Evolutionary conservation across 2,888 invertebrate species (phyloP).

Genomic region (Dicranocentrus wangi): DNA sequence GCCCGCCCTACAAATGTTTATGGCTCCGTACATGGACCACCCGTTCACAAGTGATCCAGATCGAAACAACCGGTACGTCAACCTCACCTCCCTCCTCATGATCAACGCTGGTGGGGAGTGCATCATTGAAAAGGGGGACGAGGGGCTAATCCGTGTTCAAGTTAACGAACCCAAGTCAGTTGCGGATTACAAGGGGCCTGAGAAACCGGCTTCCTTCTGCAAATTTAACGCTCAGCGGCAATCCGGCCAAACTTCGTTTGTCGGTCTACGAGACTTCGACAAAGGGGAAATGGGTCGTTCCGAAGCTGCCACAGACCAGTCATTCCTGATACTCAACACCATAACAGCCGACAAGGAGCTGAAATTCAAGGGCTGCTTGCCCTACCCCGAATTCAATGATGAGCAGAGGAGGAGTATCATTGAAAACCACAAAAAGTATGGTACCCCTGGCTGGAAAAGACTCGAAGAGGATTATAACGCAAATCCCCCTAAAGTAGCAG

Average conservation of each 20-base stretch:
- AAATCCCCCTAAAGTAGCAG: neutral
- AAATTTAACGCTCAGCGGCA: neutral
- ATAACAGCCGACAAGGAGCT: neutral
- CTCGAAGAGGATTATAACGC: neutral
- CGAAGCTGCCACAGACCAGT: no score
- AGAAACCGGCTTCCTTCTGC: neutral
- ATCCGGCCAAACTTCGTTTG: slow-evolving; percentile 3
- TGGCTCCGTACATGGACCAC: neutral
- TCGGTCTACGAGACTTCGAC: no score
- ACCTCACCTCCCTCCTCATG: slow-evolving; percentile 20
- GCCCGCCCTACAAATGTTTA: slow-evolving; percentile 15
- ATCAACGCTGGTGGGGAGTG: neutral
- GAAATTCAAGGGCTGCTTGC: slow-evolving; percentile 13
- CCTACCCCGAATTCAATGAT: neutral
- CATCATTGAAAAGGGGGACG: slow-evolving; percentile 4
- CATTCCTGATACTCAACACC: no score
- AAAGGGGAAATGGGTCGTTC: no score
- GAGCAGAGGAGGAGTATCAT: neutral
- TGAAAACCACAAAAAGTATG: neutral
- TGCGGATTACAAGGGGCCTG: neutral
- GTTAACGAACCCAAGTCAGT: neutral
- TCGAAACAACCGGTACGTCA: neutral
- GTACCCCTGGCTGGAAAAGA: neutral
- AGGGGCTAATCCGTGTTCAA: neutral
- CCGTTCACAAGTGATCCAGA: no score